Conservation (phyloP, 2,888 invertebrate species). For the Amiota minor region DNA sequence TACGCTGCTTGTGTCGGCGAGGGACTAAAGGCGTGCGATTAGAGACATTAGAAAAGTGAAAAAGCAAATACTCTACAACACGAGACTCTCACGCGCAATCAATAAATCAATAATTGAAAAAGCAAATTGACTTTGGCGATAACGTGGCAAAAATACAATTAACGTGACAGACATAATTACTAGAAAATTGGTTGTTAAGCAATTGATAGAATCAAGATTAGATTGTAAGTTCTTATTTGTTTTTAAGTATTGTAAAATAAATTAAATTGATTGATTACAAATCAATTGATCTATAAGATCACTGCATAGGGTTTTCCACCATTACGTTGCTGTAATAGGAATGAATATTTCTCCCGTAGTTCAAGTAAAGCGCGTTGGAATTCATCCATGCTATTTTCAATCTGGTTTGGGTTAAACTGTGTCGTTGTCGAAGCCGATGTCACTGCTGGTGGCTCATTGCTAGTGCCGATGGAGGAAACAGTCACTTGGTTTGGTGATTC, state of each 20-base stretch:
- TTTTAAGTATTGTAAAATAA: no score
- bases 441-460: no score
- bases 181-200: no score
- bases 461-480: neutral
- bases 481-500: conserved; percentile 44
- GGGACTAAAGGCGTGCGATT: conserved; percentile 74
- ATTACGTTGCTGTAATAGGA: conserved; percentile 44
- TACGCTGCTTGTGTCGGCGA: conserved; percentile 83
- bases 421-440: conserved; percentile 29
- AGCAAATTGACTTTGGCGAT: no score
- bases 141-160: no score
- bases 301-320: conserved; percentile 49
- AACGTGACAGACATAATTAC: no score
- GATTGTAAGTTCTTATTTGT: no score
- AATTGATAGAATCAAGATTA: no score
- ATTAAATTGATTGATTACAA: neutral
- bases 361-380: conserved; percentile 58
- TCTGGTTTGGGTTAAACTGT: conserved; percentile 40
- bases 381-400: conserved; percentile 58
- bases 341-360: conserved; percentile 58
- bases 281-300: conserved; percentile 37
- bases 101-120: no score
- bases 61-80: no score
- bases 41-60: neutral
- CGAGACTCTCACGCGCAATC: no score